Conservation (phyloP, 2,888 invertebrate species). For the Galeopsomyia nigrocyanea region DNA sequence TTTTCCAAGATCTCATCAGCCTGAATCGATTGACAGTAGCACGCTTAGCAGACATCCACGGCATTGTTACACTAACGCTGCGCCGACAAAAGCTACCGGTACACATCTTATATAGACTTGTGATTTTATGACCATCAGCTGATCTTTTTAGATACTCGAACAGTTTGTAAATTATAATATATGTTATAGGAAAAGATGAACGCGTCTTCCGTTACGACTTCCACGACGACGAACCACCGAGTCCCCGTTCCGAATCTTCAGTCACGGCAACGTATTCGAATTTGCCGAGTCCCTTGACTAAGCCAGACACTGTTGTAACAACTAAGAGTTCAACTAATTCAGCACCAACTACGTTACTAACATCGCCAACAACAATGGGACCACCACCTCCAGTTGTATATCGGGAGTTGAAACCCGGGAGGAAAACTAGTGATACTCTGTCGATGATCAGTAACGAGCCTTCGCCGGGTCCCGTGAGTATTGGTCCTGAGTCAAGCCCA, state of each 20-base stretch:
- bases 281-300: conserved; percentile 71
- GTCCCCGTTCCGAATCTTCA: conserved; percentile 69
- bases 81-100: conserved; percentile 67
- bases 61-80: conserved; percentile 76
- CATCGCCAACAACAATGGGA: neutral
- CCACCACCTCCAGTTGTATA: conserved; percentile 68
- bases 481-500: conserved; percentile 53
- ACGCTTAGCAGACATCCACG: conserved; percentile 60
- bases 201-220: conserved; percentile 75
- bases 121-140: neutral
- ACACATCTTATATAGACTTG: neutral
- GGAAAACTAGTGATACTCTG: conserved; percentile 65
- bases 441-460: conserved; percentile 69
- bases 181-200: conserved; percentile 63
- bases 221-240: conserved; percentile 63
- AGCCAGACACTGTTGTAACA: conserved; percentile 19
- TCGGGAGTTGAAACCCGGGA: conserved; percentile 75
- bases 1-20: conserved; percentile 78
- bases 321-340: conserved; percentile 35
- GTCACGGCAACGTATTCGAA: conserved; percentile 73
- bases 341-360: conserved; percentile 63
- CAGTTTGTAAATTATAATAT: neutral
- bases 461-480: conserved; percentile 30
- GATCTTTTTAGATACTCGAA: neutral
- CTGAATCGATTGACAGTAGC: conserved; percentile 57